phyloP scores from a whole-genome alignment of 2,113 vertebrate species.

The Sceloporus tristichus region DNA sequence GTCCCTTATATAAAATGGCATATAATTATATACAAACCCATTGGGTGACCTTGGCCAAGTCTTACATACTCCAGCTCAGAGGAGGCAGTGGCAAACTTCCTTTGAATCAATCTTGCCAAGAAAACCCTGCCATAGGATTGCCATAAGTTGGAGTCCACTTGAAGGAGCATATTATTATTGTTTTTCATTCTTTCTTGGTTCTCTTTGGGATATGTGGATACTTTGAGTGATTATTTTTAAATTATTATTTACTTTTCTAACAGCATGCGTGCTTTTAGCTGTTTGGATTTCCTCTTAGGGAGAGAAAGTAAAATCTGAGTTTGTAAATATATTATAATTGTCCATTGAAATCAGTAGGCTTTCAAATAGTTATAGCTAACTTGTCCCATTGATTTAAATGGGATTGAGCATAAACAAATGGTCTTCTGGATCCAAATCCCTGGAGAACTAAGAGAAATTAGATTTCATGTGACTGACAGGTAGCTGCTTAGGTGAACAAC shows the following conservation, averaged over 20 bases:
- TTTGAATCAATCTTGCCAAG: too few species aligned
- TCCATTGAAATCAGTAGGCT: background rate
- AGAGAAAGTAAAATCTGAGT: background rate
- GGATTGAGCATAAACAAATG: background rate
- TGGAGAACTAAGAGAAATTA: background rate
- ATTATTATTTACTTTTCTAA: background rate
- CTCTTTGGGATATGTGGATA: too few species aligned
- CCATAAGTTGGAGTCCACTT: too few species aligned
- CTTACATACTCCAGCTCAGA: too few species aligned
- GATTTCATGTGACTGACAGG: constrained; percentile 1
- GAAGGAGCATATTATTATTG: too few species aligned
- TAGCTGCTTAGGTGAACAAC: constrained; percentile 1
- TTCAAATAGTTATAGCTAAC: background rate
- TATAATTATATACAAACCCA: too few species aligned
- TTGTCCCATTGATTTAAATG: background rate
- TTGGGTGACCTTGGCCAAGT: too few species aligned
- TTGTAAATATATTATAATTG: background rate
- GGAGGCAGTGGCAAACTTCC: too few species aligned
- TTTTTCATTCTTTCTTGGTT: too few species aligned
- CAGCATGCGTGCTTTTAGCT: background rate
- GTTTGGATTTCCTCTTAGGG: background rate
- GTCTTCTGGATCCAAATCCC: too few species aligned
- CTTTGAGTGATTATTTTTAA: background rate
- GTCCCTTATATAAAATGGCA: too few species aligned
- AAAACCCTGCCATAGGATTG: too few species aligned